A percentile compares a stretch with the other conserved stretches of the same genome.
These are phyloP conservation scores for Hedya salicella DNA, from an alignment of 2,888 invertebrate genomes.

Conservation along the genomic window DNA sequence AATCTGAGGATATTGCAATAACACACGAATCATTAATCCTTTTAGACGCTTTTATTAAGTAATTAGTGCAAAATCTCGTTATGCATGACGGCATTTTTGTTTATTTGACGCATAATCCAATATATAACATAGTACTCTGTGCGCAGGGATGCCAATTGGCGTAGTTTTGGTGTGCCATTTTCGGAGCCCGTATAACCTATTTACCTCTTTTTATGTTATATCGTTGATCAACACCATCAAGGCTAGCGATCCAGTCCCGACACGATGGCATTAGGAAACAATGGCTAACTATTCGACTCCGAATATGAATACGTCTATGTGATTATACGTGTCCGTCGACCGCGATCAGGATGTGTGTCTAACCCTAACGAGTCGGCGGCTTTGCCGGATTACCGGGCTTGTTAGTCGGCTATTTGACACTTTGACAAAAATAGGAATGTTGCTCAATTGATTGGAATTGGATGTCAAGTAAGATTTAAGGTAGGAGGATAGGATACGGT, in stretches of 20 bases:
- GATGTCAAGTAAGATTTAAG: slow-evolving; percentile 22
- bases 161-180: no score
- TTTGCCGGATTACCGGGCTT: slow-evolving; percentile 41
- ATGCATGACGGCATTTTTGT: no score
- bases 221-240: no score
- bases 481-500: background rate
- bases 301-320: slow-evolving; percentile 14
- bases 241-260: slow-evolving; percentile 21
- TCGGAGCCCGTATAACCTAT: no score
- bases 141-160: no score
- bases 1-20: no score
- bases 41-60: no score
- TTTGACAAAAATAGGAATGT: slow-evolving; percentile 26
- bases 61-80: no score
- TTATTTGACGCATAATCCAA: no score
- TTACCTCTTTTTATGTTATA: no score
- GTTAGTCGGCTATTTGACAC: slow-evolving; percentile 35
- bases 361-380: slow-evolving; percentile 38
- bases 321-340: slow-evolving; percentile 18
- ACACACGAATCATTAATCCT: no score
- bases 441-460: slow-evolving; percentile 30
- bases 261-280: slow-evolving; percentile 13
- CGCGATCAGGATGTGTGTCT: background rate
- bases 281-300: slow-evolving; percentile 25
- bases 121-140: no score